These are phyloP conservation scores for Pterostichus niger DNA, from an alignment of 2,888 invertebrate species.

Conservation along the genomic window DNA sequence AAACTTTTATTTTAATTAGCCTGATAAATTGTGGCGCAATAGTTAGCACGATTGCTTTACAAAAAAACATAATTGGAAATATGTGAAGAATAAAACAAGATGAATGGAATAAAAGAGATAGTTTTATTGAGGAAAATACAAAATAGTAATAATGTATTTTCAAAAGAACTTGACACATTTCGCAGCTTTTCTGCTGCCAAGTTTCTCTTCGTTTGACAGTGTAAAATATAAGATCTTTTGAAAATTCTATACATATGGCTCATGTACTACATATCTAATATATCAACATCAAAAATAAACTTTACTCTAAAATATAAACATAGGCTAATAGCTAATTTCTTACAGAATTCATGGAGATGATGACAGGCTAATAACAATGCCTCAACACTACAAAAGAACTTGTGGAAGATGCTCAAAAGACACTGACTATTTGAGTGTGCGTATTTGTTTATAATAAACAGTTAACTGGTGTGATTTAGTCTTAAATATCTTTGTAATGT, in stretches of 20 bases:
- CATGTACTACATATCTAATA: too few relatives aligned
- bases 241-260: too few relatives aligned
- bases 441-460: slow-evolving; percentile 58
- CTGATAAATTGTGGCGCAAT: neutral
- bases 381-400: neutral
- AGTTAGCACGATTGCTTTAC: too few relatives aligned
- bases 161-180: neutral
- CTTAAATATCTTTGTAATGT: slow-evolving; percentile 37
- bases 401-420: slow-evolving; percentile 59
- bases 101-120: slow-evolving; percentile 15
- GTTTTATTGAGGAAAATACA: slow-evolving; percentile 47
- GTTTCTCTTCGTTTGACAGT: too few relatives aligned
- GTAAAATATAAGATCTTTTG: too few relatives aligned
- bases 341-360: slow-evolving; percentile 97
- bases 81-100: neutral
- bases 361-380: slow-evolving; percentile 91
- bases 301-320: neutral
- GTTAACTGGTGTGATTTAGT: slow-evolving; percentile 48
- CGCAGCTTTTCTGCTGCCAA: too few relatives aligned
- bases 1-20: too few relatives aligned
- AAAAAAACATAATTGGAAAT: too few relatives aligned
- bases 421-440: slow-evolving; percentile 52
- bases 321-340: slow-evolving; percentile 72
- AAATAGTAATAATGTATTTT: slow-evolving; percentile 3
- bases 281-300: slow-evolving; percentile 27